A percentile compares a stretch with the other conserved stretches of the same genome.
Conservation (phyloP, 2,888 invertebrate genomes). For the Stenotaenia linearis region DNA sequence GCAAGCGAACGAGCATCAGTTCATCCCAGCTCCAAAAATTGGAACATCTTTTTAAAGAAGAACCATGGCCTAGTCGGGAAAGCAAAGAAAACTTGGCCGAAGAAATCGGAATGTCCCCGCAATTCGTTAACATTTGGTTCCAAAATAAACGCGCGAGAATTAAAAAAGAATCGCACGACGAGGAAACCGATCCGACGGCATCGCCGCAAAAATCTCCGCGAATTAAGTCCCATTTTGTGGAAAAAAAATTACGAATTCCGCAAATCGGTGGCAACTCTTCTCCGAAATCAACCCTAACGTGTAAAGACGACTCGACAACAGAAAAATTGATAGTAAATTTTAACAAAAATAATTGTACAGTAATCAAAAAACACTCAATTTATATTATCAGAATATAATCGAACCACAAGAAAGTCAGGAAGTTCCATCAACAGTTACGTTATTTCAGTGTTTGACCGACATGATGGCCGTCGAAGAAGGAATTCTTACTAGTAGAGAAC, state of each 20-base stretch:
- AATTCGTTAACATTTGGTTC: constrained; percentile 31
- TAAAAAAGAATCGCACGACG: constrained; percentile 29
- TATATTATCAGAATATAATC: neutral
- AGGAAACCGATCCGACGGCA: neutral
- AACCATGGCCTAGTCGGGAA: constrained; percentile 27
- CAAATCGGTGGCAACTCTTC: neutral
- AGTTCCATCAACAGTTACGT: constrained; percentile 24
- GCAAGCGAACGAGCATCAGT: constrained; percentile 24
- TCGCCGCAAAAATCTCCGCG: neutral
- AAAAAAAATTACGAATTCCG: neutral
- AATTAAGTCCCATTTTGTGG: neutral
- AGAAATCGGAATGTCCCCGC: constrained; percentile 27
- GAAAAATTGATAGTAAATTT: neutral
- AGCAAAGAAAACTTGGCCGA: constrained; percentile 21
- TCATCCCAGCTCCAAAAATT: constrained; percentile 24
- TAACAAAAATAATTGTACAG: neutral
- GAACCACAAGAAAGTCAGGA: neutral
- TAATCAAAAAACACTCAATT: neutral
- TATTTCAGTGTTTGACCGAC: constrained; percentile 27
- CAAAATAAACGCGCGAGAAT: constrained; percentile 31
- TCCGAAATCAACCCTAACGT: neutral
- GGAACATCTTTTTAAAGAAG: constrained; percentile 27
- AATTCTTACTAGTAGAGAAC: neutral
- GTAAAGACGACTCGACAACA: neutral
- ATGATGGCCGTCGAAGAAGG: constrained; percentile 32